Evolutionary conservation across 2,888 invertebrate genomes (phyloP).

Genomic region (Phasia obesa): DNA sequence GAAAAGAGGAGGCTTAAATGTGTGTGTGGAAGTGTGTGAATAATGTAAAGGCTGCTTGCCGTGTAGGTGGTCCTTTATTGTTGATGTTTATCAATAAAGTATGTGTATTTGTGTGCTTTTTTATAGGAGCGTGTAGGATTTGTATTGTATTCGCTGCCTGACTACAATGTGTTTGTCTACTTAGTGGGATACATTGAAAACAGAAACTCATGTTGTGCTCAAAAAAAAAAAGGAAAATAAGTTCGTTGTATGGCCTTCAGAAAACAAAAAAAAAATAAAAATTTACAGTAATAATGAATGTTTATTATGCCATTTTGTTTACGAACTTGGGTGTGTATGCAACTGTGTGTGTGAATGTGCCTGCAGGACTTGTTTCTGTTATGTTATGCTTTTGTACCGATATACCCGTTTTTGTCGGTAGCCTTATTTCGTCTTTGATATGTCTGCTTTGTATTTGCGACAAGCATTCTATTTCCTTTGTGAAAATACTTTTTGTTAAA

Average conservation of each 20-base stretch:
- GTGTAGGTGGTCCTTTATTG: constrained; percentile 13
- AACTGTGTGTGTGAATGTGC: constrained; percentile 13
- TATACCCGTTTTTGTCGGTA: neutral
- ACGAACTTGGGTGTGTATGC: constrained; percentile 27
- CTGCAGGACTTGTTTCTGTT: constrained; percentile 32
- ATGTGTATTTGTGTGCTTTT: constrained; percentile 1
- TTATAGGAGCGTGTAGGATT: constrained; percentile 16
- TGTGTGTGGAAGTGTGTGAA: neutral
- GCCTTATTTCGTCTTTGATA: neutral
- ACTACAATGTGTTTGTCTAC: constrained; percentile 57
- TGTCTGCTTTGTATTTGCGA: neutral
- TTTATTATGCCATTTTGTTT: constrained; percentile 47
- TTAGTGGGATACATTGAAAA: constrained; percentile 42
- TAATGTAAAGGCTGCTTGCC: constrained; percentile 10
- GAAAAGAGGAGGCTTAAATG: neutral
- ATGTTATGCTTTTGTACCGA: constrained; percentile 1
- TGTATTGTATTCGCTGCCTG: constrained; percentile 47
- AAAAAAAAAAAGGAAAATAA: constrained; percentile 34
- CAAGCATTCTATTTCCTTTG: neutral
- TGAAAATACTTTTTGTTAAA: constrained; percentile 3
- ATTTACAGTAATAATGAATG: constrained; percentile 52
- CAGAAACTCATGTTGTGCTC: constrained; percentile 47
- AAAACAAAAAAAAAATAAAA: constrained; percentile 23
- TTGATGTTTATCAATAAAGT: neutral
- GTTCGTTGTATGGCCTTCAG: constrained; percentile 70